phyloP scores from a whole-genome alignment of 1,140 invertebrate genomes.

The Penaeus chinensis region DNA sequence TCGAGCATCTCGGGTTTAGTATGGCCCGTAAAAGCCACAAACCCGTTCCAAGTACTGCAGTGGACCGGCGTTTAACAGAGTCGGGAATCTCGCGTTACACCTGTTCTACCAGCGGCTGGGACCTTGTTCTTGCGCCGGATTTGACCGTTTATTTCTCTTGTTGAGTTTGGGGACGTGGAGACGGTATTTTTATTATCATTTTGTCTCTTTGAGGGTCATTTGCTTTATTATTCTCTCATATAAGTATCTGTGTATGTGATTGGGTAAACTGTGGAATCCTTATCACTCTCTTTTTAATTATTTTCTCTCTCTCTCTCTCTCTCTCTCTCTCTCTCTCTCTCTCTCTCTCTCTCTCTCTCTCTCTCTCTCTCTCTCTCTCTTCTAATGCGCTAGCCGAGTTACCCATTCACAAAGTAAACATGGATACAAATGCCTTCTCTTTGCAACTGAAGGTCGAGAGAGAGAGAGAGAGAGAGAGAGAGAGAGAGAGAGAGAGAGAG shows the following conservation, averaged over 20 bases:
- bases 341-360: slow-evolving; percentile 18
- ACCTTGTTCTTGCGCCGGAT: no score
- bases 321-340: slow-evolving; percentile 27
- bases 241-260: not conserved
- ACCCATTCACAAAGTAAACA: not conserved
- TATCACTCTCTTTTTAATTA: not conserved
- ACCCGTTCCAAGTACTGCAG: no score
- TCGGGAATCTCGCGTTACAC: no score
- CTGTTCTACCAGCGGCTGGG: no score
- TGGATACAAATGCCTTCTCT: not conserved
- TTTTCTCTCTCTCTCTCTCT: slow-evolving; percentile 7
- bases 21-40: no score
- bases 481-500: no score
- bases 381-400: not conserved
- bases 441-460: not conserved
- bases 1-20: no score
- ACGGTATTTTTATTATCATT: no score
- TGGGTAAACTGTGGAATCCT: not conserved
- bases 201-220: no score
- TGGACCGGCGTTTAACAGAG: no score
- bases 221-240: not conserved
- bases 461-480: not conserved
- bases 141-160: no score
- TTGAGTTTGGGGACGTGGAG: no score
- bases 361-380: not conserved